These are phyloP conservation scores for Rhea pennata DNA, from an alignment of 2,113 vertebrate species.

Conservation along the genomic window DNA sequence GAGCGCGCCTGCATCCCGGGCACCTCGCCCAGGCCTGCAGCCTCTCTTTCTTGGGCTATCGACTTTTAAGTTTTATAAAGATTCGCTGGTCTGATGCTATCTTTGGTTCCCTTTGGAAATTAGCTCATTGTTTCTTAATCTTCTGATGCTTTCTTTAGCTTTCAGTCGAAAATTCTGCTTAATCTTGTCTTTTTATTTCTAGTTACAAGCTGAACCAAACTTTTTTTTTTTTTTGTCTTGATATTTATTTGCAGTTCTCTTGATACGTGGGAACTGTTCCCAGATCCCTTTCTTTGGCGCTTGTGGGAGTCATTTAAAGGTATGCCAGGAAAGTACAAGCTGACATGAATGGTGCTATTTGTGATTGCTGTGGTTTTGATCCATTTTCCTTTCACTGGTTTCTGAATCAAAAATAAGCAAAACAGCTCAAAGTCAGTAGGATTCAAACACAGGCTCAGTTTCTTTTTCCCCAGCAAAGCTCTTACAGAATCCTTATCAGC, in stretches of 20 bases:
- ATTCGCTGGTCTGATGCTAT: background rate
- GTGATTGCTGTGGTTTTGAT: background rate
- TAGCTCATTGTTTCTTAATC: background rate
- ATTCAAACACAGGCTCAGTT: background rate
- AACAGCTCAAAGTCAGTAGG: background rate
- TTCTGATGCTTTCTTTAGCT: accelerated
- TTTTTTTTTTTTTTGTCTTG: background rate
- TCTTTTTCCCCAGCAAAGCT: background rate
- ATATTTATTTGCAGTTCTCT: background rate
- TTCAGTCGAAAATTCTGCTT: background rate
- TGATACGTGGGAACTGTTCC: conserved; percentile 1
- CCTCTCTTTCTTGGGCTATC: background rate
- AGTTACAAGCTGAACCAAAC: background rate
- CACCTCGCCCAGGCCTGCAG: accelerated
- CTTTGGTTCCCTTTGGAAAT: background rate
- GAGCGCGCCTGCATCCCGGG: background rate
- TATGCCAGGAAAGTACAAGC: conserved; percentile 15
- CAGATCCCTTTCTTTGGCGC: conserved; percentile 21
- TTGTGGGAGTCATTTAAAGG: background rate
- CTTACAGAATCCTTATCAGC: background rate
- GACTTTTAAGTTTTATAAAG: background rate
- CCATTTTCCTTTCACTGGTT: background rate
- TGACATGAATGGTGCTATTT: background rate
- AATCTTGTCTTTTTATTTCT: background rate
- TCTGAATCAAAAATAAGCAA: background rate